Conservation (phyloP, 2,797 vertebrate genomes). For the Rhabdophis nuchalis region DNA sequence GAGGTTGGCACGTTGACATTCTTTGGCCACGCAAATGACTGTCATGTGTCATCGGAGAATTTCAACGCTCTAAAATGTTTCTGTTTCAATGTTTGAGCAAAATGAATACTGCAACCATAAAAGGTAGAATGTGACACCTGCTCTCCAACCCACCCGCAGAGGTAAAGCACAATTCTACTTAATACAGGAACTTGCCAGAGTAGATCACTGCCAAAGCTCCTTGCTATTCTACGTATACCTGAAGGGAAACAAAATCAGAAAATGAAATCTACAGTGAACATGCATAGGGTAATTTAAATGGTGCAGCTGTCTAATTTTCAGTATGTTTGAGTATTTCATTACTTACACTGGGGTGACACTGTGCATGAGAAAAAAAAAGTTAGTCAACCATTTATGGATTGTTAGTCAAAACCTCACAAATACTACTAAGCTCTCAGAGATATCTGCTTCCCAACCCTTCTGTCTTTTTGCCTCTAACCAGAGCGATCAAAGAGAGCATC, state of each 20-base stretch:
- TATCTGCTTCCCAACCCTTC: background rate
- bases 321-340: constrained; percentile 11
- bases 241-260: background rate
- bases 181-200: background rate
- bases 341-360: constrained; percentile 5
- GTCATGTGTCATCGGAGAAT: background rate
- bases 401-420: constrained; percentile 10
- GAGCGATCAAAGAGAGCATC: background rate
- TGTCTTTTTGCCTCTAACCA: constrained; percentile 36
- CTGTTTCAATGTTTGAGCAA: background rate
- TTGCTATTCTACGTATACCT: background rate
- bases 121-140: background rate
- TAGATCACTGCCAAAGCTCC: background rate
- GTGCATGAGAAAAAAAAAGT: background rate
- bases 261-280: constrained; percentile 13
- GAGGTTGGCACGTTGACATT: background rate
- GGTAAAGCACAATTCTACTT: background rate
- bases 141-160: background rate
- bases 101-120: background rate
- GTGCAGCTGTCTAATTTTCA: constrained; percentile 27
- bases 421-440: background rate
- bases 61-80: background rate
- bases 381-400: constrained; percentile 18
- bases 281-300: constrained; percentile 10
- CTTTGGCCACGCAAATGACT: background rate